Base-by-base conservation (phyloP, 1,140 invertebrate species). In the Idris sp. region DNA sequence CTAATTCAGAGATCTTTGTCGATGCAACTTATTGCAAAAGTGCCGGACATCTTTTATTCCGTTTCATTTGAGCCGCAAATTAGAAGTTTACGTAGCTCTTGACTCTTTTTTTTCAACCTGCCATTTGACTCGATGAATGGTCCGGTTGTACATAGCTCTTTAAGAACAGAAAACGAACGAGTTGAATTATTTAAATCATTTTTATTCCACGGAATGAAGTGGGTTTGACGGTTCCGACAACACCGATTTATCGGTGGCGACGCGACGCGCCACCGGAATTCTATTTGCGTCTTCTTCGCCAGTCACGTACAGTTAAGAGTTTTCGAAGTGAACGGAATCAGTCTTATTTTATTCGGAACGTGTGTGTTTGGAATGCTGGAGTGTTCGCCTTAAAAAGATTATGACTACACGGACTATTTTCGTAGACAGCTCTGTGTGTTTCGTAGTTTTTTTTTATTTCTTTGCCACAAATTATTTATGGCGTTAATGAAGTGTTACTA, bases 321-420 rank as follows among this genome's bases (percentile, higher is more conserved):
- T 72, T 53, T 22, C 28, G 19, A 65, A 46, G 65, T 40, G 43
- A 48, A 38, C 36, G 41, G 33, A 41, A 62, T 49, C 26, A 13
- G 38, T 62, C 44, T 49, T 62, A 62, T 49, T 49, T 62, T 18
- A 62, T 62, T 62, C 44, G 11, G 1, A 49, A 22, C 58, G 44
- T 49, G 44, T 46, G 51, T n/a, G 22, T 49, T 15, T 8, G 26
- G 35, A 56, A 40, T 48, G 16, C 6, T 30, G 8, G 8, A 18
- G 6, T 19, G 49, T 74, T 53, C n/a, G 28, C 14, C 62, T 28
- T 19, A 41, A 76, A 68, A 77, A 74, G 51, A 65, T 79, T 53
- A 72, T 67, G 74, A 49, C 35, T 58, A 16, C 11, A 6, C 0
- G 3, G 14, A 33, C 44, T 62, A 62, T 40, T 49, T 49, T 41